Base-by-base conservation (phyloP, 2,797 vertebrate species). In the Neosalanx taihuensis region DNA sequence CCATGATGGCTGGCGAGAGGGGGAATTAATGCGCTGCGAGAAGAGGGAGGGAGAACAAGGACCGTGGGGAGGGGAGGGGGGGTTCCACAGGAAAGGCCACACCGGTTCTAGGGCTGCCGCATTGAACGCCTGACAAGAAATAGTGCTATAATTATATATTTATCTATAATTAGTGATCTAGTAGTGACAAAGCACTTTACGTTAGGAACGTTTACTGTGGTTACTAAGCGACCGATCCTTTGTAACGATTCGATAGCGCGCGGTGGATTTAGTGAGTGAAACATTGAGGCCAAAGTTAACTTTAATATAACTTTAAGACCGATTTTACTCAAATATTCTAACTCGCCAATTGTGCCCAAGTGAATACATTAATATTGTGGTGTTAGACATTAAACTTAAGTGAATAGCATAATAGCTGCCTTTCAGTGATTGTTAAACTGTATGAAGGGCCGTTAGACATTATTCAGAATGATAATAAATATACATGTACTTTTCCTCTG, bases 1-100 rank as follows among this genome's bases (percentile, higher is more conserved):
- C 92, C 93, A 94, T 93, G 87, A 92, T 93, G 89, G 89, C 80
- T 87, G 82, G 77, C 74, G 82, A 86, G 49, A 57, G 59, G 51
- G 37, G 6, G 51, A 69, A 72, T 49, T 17, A 31, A 33, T 69
- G 51, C 18, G 51, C 5, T n/a, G 0, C 7, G 62, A 76, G 6
- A 18, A 58, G 49, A 77, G 73, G 18, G 46, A 57, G 65, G 15
- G 4, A 64, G 62, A 56, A n/a, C 37, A 57, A 20, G 57, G 9
- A 46, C 41, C 41, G 41, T 41, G 10, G 13, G 33, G 64, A 62
- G 31, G 41, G 53, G 68, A 79, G 73, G 84, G 74, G 74, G 67
- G 53, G 1, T 56, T 46, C 70, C 72, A 18, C 49, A 26, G 23
- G 13, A 31, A 58, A 71, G 58, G 79, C 78, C 85, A 88, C 77